These are phyloP conservation scores for Bombyx mori DNA, from an alignment of 1,140 invertebrate genomes.

Conservation along the genomic window ASM3026992v2 NC_085107.1:7229001-7229500, in stretches of 20 bases:
- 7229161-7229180: too few species aligned
- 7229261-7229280: neutral
- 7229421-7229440: slow-evolving; percentile 48
- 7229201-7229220: too few species aligned
- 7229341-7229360: slow-evolving; percentile 66
- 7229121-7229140: too few species aligned
- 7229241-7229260: too few species aligned
- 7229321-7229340: slow-evolving; percentile 64
- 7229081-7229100: too few species aligned
- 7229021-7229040: slow-evolving; percentile 57
- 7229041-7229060: slow-evolving; percentile 29
- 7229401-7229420: slow-evolving; percentile 57
- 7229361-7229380: slow-evolving; percentile 43
- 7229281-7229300: slow-evolving; percentile 52
- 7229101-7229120: too few species aligned
- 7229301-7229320: slow-evolving; percentile 59
- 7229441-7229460: slow-evolving; percentile 43
- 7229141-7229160: too few species aligned
- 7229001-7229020: slow-evolving; percentile 64
- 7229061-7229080: slow-evolving; percentile 7
- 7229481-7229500: slow-evolving; percentile 58
- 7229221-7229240: too few species aligned
- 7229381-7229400: slow-evolving; percentile 52
- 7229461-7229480: slow-evolving; percentile 21
- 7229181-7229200: too few species aligned